Percentiles rank a stretch among this genome's conserved stretches.
These are phyloP conservation scores for Pelosia muscerda DNA, from an alignment of 2,888 invertebrate genomes.

Conservation along the genomic window DNA sequence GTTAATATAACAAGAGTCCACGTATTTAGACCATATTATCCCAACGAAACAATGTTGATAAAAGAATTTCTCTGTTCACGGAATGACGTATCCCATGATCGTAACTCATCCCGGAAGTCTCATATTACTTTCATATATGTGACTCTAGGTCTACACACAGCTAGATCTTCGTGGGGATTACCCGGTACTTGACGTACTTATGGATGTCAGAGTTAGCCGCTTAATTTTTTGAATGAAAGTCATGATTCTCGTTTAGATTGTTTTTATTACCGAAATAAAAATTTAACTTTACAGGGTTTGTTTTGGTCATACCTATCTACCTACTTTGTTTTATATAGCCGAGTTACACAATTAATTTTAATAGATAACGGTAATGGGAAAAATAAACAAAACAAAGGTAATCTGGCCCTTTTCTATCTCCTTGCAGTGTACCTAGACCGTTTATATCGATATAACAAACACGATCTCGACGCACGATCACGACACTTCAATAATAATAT, in stretches of 20 bases:
- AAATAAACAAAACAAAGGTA: too few species aligned
- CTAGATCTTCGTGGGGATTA: constrained; percentile 7
- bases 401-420: too few species aligned
- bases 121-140: constrained; percentile 71
- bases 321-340: constrained; percentile 14
- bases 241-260: constrained; percentile 23
- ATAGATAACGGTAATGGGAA: constrained; percentile 10
- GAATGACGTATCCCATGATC: constrained; percentile 70
- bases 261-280: constrained; percentile 23
- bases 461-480: too few species aligned
- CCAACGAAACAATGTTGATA: constrained; percentile 69
- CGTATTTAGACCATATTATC: constrained; percentile 57
- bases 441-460: too few species aligned
- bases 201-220: neutral
- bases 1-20: constrained; percentile 56
- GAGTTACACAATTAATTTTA: constrained; percentile 19
- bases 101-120: constrained; percentile 68
- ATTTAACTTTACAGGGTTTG: constrained; percentile 11
- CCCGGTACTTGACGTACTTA: neutral
- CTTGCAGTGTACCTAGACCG: too few species aligned
- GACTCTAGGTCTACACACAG: constrained; percentile 59
- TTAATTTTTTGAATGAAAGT: constrained; percentile 20
- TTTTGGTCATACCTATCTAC: constrained; percentile 6
- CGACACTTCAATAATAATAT: too few species aligned
- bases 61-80: constrained; percentile 69